Base-by-base conservation (phyloP, 2,797 vertebrate species). In the Anisognathus igniventris region DNA sequence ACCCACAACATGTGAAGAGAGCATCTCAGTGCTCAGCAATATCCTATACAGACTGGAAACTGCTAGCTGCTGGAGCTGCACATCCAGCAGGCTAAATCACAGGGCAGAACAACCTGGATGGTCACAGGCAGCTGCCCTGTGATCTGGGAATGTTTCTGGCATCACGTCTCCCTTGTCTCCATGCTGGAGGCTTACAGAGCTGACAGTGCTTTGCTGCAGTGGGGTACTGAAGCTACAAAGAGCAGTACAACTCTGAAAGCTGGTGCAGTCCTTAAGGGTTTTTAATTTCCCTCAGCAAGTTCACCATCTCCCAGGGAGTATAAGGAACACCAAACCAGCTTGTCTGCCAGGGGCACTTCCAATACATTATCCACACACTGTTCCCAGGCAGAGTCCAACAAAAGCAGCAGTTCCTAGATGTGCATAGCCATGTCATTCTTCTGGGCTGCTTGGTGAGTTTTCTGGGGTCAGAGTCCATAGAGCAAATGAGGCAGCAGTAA, bases 21-120 rank as follows among this genome's bases (percentile, higher is more conserved):
- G 50, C 77, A 92, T 50, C 66, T 88, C 93, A 64, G 50, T 78
- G 93, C 81, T 95, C 95, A 95, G 95, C 95, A 95, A 35, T 92
- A 91, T 76, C 64, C 81, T 50, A 1, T 72, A 87, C 47, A 76
- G 62, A 58, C 57, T 37, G 39, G 89, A 92, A 95, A 65, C 24
- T 73, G 60, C 93, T 89, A 25, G 74, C 18, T 91, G 87, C 89
- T 95, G 89, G 60, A 87, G 62, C 74, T 85, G 94, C 91, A 85
- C 87, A 95, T 92, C 51, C 37, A 89, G 74, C 53, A 64, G 68
- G 44, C 51, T 71, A 85, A 70, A 91, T 74, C 90, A 83, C 0
- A 0, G 14, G 78, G 57, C 68, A 95, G 93, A 94, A 95, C 85
- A 85, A 91, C 65, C 92, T 94, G 68, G 87, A 93, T 79, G 1